A percentile compares a stretch with the other conserved stretches of the same genome.
phyloP scores from a whole-genome alignment of 2,888 invertebrate species.

The Agonopterix subpropinquella region DNA sequence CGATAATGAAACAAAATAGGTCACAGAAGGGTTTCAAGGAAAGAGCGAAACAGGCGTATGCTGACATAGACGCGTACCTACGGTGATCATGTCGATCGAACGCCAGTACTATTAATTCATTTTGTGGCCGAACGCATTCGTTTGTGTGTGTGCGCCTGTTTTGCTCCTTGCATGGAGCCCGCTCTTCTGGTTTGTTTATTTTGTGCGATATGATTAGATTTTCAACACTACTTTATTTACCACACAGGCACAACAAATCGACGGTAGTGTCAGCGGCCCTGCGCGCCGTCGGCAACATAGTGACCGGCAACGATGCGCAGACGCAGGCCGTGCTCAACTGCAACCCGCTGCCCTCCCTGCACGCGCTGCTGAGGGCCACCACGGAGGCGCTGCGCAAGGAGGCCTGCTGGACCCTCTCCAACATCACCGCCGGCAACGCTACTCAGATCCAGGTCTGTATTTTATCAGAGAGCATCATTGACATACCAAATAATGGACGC shows the following conservation, averaged over 20 bases:
- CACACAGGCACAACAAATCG: constrained; percentile 88
- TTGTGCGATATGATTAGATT: neutral
- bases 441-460: constrained; percentile 89
- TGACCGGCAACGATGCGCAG: constrained; percentile 97
- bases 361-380: constrained; percentile 80
- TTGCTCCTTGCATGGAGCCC: too few species aligned
- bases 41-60: too few species aligned
- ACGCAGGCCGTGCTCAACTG: constrained; percentile 96
- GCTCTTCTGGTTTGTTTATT: too few species aligned
- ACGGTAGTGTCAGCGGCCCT: constrained; percentile 94
- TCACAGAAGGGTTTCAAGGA: too few species aligned
- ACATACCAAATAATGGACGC: too few species aligned
- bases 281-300: constrained; percentile 98
- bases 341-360: constrained; percentile 89
- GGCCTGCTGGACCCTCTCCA: constrained; percentile 98
- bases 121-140: neutral
- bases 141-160: too few species aligned
- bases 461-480: too few species aligned
- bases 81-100: neutral
- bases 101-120: neutral
- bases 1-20: too few species aligned
- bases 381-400: constrained; percentile 95
- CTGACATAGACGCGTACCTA: too few species aligned
- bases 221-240: neutral
- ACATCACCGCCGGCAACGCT: constrained; percentile 96